These are phyloP conservation scores for Melanostigma gelatinosum DNA, from an alignment of 2,113 vertebrate genomes.

Conservation along the genomic window DNA sequence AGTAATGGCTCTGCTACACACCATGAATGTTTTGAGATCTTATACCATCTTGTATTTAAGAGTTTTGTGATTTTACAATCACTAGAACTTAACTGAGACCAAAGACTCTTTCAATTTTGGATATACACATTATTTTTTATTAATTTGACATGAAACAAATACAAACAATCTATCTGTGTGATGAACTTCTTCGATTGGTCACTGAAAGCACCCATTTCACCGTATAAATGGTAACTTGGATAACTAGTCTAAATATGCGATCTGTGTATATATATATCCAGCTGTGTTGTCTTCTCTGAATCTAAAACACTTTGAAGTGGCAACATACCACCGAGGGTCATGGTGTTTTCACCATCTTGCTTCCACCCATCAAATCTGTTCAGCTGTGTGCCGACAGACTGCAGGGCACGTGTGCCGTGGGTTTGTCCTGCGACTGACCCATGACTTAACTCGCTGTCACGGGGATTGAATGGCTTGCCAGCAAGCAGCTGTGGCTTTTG, in stretches of 20 bases:
- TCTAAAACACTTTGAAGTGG: conserved; percentile 55
- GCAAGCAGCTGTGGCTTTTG: conserved; percentile 67
- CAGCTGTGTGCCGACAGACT: conserved; percentile 55
- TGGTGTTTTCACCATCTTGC: conserved; percentile 49
- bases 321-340: conserved; percentile 20
- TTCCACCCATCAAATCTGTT: conserved; percentile 56
- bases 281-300: conserved; percentile 33
- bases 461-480: conserved; percentile 55
- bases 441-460: conserved; percentile 61
- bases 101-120: background rate
- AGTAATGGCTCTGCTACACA: background rate
- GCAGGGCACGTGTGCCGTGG: conserved; percentile 33
- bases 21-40: background rate
- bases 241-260: conserved; percentile 14
- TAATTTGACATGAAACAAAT: conserved; percentile 3
- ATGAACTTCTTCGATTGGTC: background rate
- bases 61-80: background rate
- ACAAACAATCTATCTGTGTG: background rate
- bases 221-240: conserved; percentile 1
- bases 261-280: conserved; percentile 4
- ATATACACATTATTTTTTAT: conserved; percentile 34
- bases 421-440: conserved; percentile 65
- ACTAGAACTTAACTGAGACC: background rate
- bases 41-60: background rate
- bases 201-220: conserved; percentile 3